Evolutionary conservation across 23 tunicate genomes (phyloP).

Genomic region (Trididemnum miniatum): DNA sequence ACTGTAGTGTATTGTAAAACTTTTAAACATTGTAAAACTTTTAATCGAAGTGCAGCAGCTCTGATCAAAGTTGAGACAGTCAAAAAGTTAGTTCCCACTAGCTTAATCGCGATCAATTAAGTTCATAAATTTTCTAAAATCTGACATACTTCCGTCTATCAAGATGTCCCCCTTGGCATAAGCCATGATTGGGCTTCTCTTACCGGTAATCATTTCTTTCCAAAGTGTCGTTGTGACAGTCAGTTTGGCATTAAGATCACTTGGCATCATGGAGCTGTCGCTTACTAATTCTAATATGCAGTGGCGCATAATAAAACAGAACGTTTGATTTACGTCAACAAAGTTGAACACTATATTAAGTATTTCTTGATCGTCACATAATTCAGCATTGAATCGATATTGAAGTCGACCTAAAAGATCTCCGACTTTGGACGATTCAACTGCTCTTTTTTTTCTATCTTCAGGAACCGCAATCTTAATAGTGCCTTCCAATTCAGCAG

Average conservation of each 20-base stretch:
- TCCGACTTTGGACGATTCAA: not conserved
- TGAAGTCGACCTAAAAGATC: constrained; percentile 30
- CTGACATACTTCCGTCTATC: constrained; percentile 29
- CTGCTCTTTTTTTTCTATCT: not conserved
- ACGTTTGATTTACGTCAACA: constrained; percentile 19
- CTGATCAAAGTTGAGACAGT: no score
- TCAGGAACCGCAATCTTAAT: not conserved
- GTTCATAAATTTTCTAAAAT: constrained; percentile 31
- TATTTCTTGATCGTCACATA: constrained; percentile 27
- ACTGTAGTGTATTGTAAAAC: no score
- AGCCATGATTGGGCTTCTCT: not conserved
- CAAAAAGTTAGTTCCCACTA: no score
- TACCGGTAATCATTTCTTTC: constrained; percentile 2
- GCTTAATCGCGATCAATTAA: not conserved
- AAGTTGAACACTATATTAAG: constrained; percentile 30
- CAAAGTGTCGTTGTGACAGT: constrained; percentile 22
- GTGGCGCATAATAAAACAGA: constrained; percentile 42
- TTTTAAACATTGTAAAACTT: no score
- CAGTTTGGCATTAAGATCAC: constrained; percentile 29
- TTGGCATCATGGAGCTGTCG: constrained; percentile 1
- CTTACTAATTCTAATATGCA: constrained; percentile 35
- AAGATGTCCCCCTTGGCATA: constrained; percentile 33
- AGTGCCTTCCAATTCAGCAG: constrained; percentile 39
- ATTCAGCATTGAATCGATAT: constrained; percentile 44
- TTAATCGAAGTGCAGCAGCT: no score